A percentile compares a stretch with the other conserved stretches of the same genome.
Conservation (phyloP, 2,888 invertebrate genomes). For the Altica lythri region DNA sequence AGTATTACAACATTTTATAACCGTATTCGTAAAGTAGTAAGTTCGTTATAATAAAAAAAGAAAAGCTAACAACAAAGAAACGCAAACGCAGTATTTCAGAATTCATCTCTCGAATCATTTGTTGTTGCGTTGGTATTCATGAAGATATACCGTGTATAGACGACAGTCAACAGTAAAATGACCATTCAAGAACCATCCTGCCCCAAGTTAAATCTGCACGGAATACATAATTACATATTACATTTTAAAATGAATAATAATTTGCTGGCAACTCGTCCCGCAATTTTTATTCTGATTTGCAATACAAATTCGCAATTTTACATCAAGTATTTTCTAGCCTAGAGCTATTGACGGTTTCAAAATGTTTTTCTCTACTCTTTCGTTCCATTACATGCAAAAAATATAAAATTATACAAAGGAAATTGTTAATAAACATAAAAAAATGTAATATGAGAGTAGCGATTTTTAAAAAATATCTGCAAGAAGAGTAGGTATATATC, state of each 20-base stretch:
- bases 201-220: slow-evolving; percentile 36
- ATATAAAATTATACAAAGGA: neutral
- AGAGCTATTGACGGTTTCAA: slow-evolving; percentile 7
- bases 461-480: no score
- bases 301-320: slow-evolving; percentile 32
- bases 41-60: no score
- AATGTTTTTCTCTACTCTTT: neutral
- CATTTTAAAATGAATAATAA: slow-evolving; percentile 39
- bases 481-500: no score
- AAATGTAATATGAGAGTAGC: no score
- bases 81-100: slow-evolving; percentile 13
- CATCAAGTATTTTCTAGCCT: slow-evolving; percentile 24
- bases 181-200: slow-evolving; percentile 31
- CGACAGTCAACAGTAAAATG: slow-evolving; percentile 31
- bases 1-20: no score
- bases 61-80: slow-evolving; percentile 7
- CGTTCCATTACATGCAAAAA: neutral
- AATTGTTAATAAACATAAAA: no score
- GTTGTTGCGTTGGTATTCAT: slow-evolving; percentile 16
- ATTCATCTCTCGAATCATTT: slow-evolving; percentile 19
- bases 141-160: slow-evolving; percentile 24
- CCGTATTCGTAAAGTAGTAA: no score
- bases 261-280: slow-evolving; percentile 32
- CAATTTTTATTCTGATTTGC: slow-evolving; percentile 31
- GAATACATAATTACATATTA: slow-evolving; percentile 42